Percentiles rank a stretch among this genome's conserved stretches.
phyloP scores from a whole-genome alignment of 2,888 invertebrate species.

The Camptogramma bilineatum region DNA sequence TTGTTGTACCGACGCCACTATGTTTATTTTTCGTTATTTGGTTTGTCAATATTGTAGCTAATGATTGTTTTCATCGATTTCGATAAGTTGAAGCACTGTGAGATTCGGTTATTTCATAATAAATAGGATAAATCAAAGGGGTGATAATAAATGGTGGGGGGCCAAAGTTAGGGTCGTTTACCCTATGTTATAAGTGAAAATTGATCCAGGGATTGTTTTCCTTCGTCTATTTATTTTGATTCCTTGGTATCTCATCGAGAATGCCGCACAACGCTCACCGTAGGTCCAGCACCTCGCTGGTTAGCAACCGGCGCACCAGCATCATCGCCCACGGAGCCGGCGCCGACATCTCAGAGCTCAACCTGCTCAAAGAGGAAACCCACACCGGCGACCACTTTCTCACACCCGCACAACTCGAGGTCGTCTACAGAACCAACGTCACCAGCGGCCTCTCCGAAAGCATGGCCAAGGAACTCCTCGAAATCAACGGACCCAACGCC shows the following conservation, averaged over 20 bases:
- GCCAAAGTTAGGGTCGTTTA: too few species aligned
- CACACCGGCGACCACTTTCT: slow-evolving; percentile 78
- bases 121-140: too few species aligned
- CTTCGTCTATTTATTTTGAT: background rate
- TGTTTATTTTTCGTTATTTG: too few species aligned
- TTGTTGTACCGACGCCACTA: too few species aligned
- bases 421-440: slow-evolving; percentile 75
- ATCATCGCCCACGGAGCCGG: slow-evolving; percentile 45
- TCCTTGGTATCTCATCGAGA: slow-evolving; percentile 2
- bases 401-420: slow-evolving; percentile 70
- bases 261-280: slow-evolving; percentile 57
- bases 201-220: background rate
- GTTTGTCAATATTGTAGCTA: too few species aligned
- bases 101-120: too few species aligned
- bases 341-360: slow-evolving; percentile 57
- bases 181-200: background rate
- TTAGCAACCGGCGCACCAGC: slow-evolving; percentile 30
- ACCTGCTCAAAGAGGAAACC: slow-evolving; percentile 68
- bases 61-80: too few species aligned
- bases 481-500: slow-evolving; percentile 86
- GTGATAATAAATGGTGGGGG: too few species aligned
- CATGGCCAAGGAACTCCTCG: slow-evolving; percentile 82
- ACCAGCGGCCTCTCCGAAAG: slow-evolving; percentile 81
- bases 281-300: slow-evolving; percentile 56
- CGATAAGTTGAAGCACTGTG: too few species aligned